Conservation (phyloP, 2,113 vertebrate species). For the Myanophis thanlyinensis region DNA sequence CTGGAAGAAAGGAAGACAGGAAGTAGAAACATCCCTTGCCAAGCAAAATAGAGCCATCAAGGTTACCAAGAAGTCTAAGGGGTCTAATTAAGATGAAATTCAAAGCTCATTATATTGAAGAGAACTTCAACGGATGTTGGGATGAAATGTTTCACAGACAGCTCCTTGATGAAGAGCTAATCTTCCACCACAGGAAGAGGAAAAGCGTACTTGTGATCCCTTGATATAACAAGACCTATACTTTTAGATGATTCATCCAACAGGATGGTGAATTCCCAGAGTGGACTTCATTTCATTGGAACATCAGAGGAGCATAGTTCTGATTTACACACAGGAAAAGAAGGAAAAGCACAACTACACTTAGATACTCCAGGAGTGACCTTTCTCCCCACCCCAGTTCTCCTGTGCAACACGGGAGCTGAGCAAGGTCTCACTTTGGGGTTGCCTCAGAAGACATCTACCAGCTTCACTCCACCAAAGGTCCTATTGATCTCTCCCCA, state of each 20-base stretch:
- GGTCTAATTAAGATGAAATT: conserved; percentile 52
- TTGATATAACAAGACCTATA: neutral
- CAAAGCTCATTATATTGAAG: conserved; percentile 53
- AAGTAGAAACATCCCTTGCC: neutral
- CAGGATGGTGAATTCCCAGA: neutral
- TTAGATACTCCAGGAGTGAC: neutral
- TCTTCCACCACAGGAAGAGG: neutral
- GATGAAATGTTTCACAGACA: neutral
- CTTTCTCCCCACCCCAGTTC: neutral
- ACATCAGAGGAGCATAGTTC: rapidly evolving
- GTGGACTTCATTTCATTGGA: neutral
- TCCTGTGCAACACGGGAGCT: neutral
- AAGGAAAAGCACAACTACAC: neutral
- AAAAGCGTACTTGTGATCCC: neutral
- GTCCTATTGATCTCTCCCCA: neutral
- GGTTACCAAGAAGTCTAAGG: conserved; percentile 22
- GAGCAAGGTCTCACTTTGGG: neutral
- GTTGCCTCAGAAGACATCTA: neutral
- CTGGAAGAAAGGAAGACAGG: conserved; percentile 13
- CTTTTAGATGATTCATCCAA: neutral
- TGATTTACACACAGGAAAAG: neutral
- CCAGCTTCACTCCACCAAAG: neutral
- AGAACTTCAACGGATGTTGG: conserved; percentile 18
- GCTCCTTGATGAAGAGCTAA: neutral
- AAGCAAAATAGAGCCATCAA: conserved; percentile 39